phyloP scores from a whole-genome alignment of 1,140 invertebrate species.

The Agrilus planipennis region DNA sequence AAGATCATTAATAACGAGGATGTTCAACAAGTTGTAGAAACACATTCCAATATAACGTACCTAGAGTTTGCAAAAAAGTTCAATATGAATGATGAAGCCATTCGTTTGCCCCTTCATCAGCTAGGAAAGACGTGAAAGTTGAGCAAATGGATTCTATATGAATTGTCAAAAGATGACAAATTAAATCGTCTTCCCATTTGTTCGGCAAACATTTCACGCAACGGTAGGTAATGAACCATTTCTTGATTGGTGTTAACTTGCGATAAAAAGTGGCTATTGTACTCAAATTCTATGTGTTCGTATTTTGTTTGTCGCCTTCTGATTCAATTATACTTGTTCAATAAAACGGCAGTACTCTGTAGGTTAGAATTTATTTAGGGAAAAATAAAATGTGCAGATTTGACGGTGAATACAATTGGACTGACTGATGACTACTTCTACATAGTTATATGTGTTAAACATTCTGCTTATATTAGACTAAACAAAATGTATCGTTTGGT shows the following conservation, averaged over 20 bases:
- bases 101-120: not conserved
- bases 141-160: conserved; percentile 2
- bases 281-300: conserved; percentile 8
- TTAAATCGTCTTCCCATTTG: too few species aligned
- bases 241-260: too few species aligned
- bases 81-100: too few species aligned
- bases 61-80: too few species aligned
- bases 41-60: not conserved
- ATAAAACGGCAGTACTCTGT: too few species aligned
- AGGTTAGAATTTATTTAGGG: too few species aligned
- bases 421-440: too few species aligned
- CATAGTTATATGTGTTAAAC: too few species aligned
- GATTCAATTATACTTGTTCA: conserved; percentile 2
- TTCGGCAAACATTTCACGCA: not conserved
- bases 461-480: too few species aligned
- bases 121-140: conserved; percentile 2
- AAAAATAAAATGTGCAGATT: too few species aligned
- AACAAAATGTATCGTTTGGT: too few species aligned
- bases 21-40: not conserved
- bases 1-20: not conserved
- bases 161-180: not conserved
- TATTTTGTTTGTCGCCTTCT: conserved; percentile 4
- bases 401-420: too few species aligned
- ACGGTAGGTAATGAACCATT: not conserved
- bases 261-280: conserved; percentile 7